phyloP scores from a whole-genome alignment of 2,113 vertebrate genomes.

The Erinaceus europaeus region DNA sequence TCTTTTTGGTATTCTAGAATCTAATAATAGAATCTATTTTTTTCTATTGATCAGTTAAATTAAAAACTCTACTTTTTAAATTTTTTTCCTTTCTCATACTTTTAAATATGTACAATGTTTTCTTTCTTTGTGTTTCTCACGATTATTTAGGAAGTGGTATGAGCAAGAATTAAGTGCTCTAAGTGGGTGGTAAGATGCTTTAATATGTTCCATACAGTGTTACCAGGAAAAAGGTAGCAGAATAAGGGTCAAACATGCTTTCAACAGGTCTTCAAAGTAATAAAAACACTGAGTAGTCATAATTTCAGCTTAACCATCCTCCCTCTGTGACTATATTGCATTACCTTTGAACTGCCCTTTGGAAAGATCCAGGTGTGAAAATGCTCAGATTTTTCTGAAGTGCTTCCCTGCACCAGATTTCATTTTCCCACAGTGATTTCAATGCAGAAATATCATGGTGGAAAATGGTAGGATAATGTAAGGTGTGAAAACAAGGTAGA shows the following conservation, averaged over 20 bases:
- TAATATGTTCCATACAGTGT: neutral
- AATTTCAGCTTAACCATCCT: slow-evolving; percentile 33
- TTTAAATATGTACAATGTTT: neutral
- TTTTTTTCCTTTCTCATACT: neutral
- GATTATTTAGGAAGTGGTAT: neutral
- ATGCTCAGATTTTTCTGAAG: slow-evolving; percentile 50
- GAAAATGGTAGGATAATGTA: slow-evolving; percentile 22
- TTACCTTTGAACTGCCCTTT: slow-evolving; percentile 62
- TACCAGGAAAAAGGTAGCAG: slow-evolving; percentile 46
- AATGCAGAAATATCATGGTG: slow-evolving; percentile 10
- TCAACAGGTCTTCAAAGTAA: slow-evolving; percentile 77
- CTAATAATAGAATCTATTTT: neutral
- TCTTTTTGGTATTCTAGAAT: slow-evolving; percentile 44
- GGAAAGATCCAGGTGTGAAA: slow-evolving; percentile 44
- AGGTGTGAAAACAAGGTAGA: slow-evolving; percentile 43
- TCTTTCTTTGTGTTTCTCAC: neutral
- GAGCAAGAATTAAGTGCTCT: neutral
- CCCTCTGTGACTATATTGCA: slow-evolving; percentile 21
- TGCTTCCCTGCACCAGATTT: slow-evolving; percentile 35
- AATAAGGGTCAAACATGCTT: slow-evolving; percentile 64
- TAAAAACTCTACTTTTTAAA: neutral
- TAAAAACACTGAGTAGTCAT: slow-evolving; percentile 17
- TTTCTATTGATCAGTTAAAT: slow-evolving; percentile 35
- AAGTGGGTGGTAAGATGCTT: neutral
- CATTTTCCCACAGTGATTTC: slow-evolving; percentile 39